Percentiles rank a stretch among this genome's conserved stretches.
phyloP scores from a whole-genome alignment of 2,113 vertebrate genomes.

The Phalacrocorax brasilianus region DNA sequence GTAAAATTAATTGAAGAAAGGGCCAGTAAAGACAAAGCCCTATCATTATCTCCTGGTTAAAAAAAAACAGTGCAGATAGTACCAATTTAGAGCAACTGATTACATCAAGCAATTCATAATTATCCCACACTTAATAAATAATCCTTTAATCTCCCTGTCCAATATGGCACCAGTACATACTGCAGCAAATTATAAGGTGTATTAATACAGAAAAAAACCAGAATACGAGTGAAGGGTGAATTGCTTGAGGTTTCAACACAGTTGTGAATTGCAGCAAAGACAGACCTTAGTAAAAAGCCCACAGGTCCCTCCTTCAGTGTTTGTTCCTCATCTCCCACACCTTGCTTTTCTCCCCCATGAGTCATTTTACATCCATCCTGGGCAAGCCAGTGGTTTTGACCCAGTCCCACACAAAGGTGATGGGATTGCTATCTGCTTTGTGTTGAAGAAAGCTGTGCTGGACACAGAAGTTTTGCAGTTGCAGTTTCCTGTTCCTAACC shows the following conservation, averaged over 20 bases:
- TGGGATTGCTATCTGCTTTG: not conserved
- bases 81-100: not conserved
- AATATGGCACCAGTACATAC: not conserved
- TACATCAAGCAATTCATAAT: not conserved
- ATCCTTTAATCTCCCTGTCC: not conserved
- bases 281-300: not conserved
- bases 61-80: not conserved
- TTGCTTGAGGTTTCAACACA: not conserved
- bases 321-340: not conserved
- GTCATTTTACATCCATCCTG: not conserved
- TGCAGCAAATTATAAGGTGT: not conserved
- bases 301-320: not conserved
- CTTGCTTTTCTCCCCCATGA: not conserved
- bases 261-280: not conserved
- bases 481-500: not conserved
- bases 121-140: not conserved
- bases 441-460: not conserved
- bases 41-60: not conserved
- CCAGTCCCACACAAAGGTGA: not conserved
- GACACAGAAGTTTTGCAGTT: not conserved
- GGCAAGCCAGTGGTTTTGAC: not conserved
- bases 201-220: not conserved
- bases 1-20: not conserved
- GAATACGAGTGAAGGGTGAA: not conserved
- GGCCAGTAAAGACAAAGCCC: not conserved